Base-by-base conservation (phyloP, 2,113 vertebrate genomes). In the Seriola dumerili region DNA sequence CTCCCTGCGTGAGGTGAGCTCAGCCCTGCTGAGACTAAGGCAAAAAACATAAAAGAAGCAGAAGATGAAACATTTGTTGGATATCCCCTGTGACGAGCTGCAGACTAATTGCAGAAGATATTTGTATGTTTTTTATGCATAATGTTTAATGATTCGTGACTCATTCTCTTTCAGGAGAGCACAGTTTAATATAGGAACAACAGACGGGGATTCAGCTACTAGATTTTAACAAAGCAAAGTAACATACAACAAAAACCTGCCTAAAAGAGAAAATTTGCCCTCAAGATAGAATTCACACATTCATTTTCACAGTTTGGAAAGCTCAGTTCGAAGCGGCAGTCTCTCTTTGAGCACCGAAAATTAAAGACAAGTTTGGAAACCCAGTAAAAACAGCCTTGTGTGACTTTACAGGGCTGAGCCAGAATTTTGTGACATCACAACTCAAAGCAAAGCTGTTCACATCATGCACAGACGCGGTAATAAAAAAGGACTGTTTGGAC, bases 1-100 rank as follows among this genome's bases (percentile, higher is more conserved):
- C 82, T 89, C 91, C 62, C 91, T 29, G 68, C 88, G 14, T 94
- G 92, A 88, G 82, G 85, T 88, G 87, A 90, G 76, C 78, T 83
- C 72, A 85, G 83, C 67, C 81, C 92, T 71, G 84, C 85, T 88
- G 87, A 69, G 78, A 84, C 63, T 8, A 48, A 59, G 76, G 82
- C 66, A 81, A 59, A 84, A 58, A 72, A 68, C 48, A 87, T 78
- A 66, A 88, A 91, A 87, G 72, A 79, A 54, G 46, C 66, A 81
- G 58, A 80, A 83, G 85, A 92, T 81, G 66, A 85, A 84, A 80
- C 67, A 89, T 82, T 82, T 71, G 69, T 62, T 68, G 42, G 44
- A 80, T 66, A 77, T 84, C 75, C 82, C 68, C 74, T 40, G 76
- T 61, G 84, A 93, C 67, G 88, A 88, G 83, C 83, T 75, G 81